Conservation (phyloP, 2,113 vertebrate genomes). For the Oxyura jamaicensis region DNA sequence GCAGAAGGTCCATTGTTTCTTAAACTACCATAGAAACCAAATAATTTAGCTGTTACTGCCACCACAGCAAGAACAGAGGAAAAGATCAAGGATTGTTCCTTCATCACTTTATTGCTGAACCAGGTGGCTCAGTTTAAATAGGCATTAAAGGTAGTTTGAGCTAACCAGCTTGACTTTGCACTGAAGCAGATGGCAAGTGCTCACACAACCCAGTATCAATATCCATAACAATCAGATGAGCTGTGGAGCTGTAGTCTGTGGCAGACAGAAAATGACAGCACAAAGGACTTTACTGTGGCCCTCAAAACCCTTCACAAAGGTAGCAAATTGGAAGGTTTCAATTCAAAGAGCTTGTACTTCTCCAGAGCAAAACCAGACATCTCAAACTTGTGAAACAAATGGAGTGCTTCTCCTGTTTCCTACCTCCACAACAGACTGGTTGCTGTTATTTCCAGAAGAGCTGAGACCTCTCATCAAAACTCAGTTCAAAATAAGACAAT, state of each 20-base stretch:
- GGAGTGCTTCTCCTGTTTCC: not conserved
- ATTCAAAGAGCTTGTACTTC: not conserved
- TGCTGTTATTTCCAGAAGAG: not conserved
- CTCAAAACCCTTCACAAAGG: conserved; percentile 16
- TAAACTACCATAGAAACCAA: not conserved
- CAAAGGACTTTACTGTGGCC: conserved; percentile 14
- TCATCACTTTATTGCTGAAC: not conserved
- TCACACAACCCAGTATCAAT: conserved; percentile 11
- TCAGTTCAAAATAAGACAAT: not conserved
- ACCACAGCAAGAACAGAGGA: not conserved
- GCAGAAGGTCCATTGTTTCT: conserved; percentile 17
- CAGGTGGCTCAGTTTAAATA: not conserved
- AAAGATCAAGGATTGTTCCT: not conserved
- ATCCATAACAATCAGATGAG: conserved; percentile 11
- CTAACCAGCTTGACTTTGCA: not conserved
- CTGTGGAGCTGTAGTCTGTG: conserved; percentile 26
- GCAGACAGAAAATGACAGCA: conserved; percentile 60
- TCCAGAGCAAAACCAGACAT: not conserved
- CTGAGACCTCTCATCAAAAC: not conserved
- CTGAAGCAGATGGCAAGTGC: conserved; percentile 44
- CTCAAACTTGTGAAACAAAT: not conserved
- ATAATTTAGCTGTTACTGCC: not conserved
- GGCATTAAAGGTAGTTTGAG: not conserved
- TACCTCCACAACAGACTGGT: not conserved
- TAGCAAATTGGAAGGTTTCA: not conserved